A percentile compares a stretch with the other conserved stretches of the same genome.
These are phyloP conservation scores for Onchidella celtica DNA, from an alignment of 2,888 invertebrate genomes.

Conservation along the genomic window DNA sequence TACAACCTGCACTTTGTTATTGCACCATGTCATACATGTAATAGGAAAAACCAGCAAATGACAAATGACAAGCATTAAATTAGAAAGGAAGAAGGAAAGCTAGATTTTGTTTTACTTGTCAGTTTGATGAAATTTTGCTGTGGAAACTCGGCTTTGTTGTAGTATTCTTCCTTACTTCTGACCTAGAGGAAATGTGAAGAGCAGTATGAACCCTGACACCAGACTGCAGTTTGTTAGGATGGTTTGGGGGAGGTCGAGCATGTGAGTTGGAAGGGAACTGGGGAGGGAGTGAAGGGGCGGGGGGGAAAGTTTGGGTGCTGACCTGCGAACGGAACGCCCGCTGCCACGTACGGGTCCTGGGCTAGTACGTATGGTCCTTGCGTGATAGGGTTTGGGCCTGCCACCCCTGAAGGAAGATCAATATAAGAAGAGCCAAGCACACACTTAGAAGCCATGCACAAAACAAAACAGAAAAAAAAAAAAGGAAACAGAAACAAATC, in stretches of 20 bases:
- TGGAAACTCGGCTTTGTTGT: too few relatives aligned
- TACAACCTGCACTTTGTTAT: too few relatives aligned
- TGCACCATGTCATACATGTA: too few relatives aligned
- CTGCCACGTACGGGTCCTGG: slow-evolving; percentile 89
- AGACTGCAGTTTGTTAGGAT: too few relatives aligned
- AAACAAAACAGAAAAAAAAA: slow-evolving; percentile 37
- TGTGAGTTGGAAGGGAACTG: neutral
- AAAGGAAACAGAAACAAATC: neutral
- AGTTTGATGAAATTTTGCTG: too few relatives aligned
- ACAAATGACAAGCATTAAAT: too few relatives aligned
- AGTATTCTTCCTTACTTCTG: too few relatives aligned
- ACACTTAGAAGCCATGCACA: slow-evolving; percentile 73
- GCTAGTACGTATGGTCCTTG: slow-evolving; percentile 82
- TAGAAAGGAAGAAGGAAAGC: too few relatives aligned
- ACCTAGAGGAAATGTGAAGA: too few relatives aligned
- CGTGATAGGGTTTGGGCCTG: slow-evolving; percentile 57
- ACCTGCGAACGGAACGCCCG: slow-evolving; percentile 88
- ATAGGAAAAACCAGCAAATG: too few relatives aligned
- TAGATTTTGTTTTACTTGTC: too few relatives aligned
- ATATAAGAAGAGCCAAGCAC: slow-evolving; percentile 67
- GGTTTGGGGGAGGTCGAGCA: neutral
- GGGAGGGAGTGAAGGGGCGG: neutral
- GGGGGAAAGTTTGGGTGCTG: slow-evolving; percentile 55
- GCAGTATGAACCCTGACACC: too few relatives aligned
- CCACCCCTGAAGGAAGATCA: slow-evolving; percentile 51